Percentiles rank a stretch among this genome's conserved stretches.
Conservation (phyloP, 2,113 vertebrate species). For the Cathartes aura region DNA sequence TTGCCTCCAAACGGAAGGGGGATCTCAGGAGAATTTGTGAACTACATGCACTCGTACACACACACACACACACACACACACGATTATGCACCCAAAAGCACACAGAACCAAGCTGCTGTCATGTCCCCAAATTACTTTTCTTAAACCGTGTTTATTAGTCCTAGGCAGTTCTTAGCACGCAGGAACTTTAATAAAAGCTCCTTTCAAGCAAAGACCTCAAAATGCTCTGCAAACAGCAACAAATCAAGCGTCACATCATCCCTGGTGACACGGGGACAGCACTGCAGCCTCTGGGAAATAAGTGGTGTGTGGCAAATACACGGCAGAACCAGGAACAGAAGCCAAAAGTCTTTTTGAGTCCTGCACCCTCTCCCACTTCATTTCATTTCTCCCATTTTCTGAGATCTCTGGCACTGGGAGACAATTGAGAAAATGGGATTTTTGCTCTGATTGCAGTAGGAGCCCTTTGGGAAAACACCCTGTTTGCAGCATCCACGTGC, state of each 20-base stretch:
- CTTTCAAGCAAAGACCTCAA: constrained; percentile 47
- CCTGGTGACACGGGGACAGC: not conserved
- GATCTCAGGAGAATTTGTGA: constrained; percentile 15
- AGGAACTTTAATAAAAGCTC: constrained; percentile 60
- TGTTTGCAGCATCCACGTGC: accelerated
- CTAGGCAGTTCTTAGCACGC: constrained; percentile 13
- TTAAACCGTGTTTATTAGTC: constrained; percentile 52
- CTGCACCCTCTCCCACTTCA: not conserved
- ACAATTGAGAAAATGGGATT: not conserved
- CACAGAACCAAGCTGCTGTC: constrained; percentile 1
- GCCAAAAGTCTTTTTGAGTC: not conserved
- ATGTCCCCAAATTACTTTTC: constrained; percentile 36
- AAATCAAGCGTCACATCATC: constrained; percentile 39
- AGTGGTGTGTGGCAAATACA: not conserved
- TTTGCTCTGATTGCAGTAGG: not conserved
- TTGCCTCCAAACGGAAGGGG: not conserved
- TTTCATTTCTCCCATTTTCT: not conserved
- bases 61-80: not conserved
- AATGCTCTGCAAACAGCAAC: constrained; percentile 30
- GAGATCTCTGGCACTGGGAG: not conserved
- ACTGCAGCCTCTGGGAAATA: not conserved
- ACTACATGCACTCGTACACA: not conserved
- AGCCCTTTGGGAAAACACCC: accelerated
- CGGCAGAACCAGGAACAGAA: not conserved
- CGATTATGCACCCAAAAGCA: accelerated